phyloP scores from a whole-genome alignment of 2,888 invertebrate genomes.

The Zygaena filipendulae region DNA sequence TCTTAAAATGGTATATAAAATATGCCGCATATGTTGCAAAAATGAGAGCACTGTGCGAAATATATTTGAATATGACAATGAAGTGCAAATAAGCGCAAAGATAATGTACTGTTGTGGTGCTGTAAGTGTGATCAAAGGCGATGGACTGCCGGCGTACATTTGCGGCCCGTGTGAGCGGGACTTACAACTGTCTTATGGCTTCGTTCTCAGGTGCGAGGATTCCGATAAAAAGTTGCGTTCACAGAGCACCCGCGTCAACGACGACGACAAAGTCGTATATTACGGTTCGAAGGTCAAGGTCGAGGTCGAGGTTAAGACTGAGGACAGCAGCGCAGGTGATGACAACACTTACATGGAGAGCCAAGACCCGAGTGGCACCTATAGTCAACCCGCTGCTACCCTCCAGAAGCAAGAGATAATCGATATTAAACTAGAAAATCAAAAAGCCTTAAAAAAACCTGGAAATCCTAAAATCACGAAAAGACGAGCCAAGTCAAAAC shows the following conservation, averaged over 20 bases:
- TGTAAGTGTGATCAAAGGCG: constrained; percentile 27
- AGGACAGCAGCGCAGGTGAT: constrained; percentile 20
- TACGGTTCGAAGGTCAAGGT: not conserved
- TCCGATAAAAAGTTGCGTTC: constrained; percentile 32
- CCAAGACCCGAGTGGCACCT: no score
- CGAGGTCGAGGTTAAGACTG: constrained; percentile 23
- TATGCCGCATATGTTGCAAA: constrained; percentile 38
- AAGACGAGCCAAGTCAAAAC: constrained; percentile 16
- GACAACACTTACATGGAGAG: constrained; percentile 17
- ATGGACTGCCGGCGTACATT: constrained; percentile 33
- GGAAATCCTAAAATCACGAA: constrained; percentile 19
- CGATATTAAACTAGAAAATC: constrained; percentile 9
- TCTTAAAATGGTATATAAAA: constrained; percentile 26
- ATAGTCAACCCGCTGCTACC: constrained; percentile 16
- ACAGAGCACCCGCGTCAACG: constrained; percentile 5
- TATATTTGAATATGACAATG: constrained; percentile 26
- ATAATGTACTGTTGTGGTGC: constrained; percentile 39
- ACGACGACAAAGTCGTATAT: not conserved
- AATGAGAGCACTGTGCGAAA: constrained; percentile 25
- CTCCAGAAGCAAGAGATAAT: constrained; percentile 7
- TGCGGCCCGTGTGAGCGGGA: constrained; percentile 32
- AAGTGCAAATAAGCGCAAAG: constrained; percentile 24
- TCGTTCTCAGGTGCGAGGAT: constrained; percentile 37
- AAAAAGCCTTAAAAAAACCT: constrained; percentile 12
- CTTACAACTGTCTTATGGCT: constrained; percentile 29